These are phyloP conservation scores for Periplaneta americana DNA, from an alignment of 1,140 invertebrate species.

Conservation along the genomic window DNA sequence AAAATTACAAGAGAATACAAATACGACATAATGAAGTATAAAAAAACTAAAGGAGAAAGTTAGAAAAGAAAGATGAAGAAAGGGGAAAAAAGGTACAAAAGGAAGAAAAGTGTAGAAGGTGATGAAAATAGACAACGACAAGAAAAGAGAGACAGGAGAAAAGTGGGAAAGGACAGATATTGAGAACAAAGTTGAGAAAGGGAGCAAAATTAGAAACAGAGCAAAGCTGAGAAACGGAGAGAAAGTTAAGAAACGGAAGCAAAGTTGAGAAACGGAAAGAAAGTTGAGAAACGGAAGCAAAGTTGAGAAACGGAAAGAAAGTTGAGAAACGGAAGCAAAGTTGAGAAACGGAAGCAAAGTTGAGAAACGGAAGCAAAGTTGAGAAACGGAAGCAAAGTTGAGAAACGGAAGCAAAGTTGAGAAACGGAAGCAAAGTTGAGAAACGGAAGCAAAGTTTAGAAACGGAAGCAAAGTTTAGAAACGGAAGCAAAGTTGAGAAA, in stretches of 20 bases:
- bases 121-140: not conserved
- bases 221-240: not conserved
- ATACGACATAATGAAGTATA: too few relatives aligned
- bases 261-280: not conserved
- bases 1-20: too few relatives aligned
- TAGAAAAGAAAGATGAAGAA: not conserved
- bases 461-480: not conserved
- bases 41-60: too few relatives aligned
- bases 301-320: not conserved
- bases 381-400: not conserved
- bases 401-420: not conserved
- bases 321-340: not conserved
- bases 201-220: not conserved
- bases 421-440: not conserved
- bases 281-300: not conserved
- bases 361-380: not conserved
- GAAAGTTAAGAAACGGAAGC: not conserved
- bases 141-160: not conserved
- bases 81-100: not conserved
- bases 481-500: not conserved
- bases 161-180: not conserved
- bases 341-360: not conserved
- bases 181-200: not conserved
- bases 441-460: not conserved
- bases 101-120: not conserved